Evolutionary conservation across 2,797 vertebrate genomes (phyloP).

Genomic region (Megaceryle alcyon): DNA sequence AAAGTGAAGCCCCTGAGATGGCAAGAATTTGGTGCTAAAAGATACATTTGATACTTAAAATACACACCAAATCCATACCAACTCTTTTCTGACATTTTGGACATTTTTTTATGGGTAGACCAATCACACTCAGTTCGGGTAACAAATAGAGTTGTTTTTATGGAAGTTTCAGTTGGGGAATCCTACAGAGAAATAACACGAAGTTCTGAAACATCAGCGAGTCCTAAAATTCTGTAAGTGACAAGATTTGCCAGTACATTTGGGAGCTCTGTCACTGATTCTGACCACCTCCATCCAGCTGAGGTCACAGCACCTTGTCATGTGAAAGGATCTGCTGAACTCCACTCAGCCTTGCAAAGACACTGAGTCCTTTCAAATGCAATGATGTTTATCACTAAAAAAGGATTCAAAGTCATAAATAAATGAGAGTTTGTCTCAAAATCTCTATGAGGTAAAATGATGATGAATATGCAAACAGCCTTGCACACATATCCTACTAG

Average conservation of each 20-base stretch:
- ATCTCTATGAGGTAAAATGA: background rate
- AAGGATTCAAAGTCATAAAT: background rate
- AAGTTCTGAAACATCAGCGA: background rate
- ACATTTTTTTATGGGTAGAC: background rate
- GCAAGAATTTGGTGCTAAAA: background rate
- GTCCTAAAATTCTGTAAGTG: background rate
- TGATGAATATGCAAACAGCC: background rate
- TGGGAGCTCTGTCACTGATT: background rate
- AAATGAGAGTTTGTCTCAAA: background rate
- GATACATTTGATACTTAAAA: background rate
- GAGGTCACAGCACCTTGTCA: background rate
- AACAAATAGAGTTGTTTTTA: background rate
- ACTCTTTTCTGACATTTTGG: background rate
- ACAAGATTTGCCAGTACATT: background rate
- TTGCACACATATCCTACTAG: background rate
- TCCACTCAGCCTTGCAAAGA: background rate
- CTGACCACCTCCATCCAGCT: background rate
- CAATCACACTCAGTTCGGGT: background rate
- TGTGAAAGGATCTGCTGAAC: background rate
- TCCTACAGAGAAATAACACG: background rate
- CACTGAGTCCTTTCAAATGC: background rate
- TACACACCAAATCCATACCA: background rate
- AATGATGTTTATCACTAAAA: background rate
- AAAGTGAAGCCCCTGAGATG: accelerated
- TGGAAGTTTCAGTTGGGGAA: background rate